Evolutionary conservation across 2,888 invertebrate species (phyloP).

Genomic region (Pachliopta kotzebuea): DNA sequence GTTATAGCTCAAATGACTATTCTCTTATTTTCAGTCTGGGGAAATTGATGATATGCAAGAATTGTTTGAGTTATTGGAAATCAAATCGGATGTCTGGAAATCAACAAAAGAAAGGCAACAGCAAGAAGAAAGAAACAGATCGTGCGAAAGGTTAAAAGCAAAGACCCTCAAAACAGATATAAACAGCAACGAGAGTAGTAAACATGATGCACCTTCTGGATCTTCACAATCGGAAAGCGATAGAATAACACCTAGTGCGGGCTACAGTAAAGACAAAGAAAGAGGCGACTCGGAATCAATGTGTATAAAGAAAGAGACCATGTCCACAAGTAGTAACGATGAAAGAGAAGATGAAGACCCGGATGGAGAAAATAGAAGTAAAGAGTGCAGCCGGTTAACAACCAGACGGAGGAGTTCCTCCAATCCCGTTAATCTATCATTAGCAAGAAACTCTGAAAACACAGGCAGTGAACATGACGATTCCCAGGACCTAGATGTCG

Average conservation of each 20-base stretch:
- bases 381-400: constrained; percentile 72
- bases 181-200: constrained; percentile 77
- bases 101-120: constrained; percentile 77
- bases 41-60: constrained; percentile 92
- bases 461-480: constrained; percentile 81
- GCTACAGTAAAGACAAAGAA: constrained; percentile 74
- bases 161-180: constrained; percentile 73
- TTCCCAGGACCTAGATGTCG: constrained; percentile 76
- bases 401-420: constrained; percentile 86
- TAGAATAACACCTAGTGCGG: constrained; percentile 67
- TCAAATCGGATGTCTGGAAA: constrained; percentile 90
- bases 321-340: constrained; percentile 77
- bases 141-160: constrained; percentile 72
- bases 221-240: constrained; percentile 77
- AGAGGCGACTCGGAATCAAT: constrained; percentile 64
- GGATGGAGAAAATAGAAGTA: constrained; percentile 76
- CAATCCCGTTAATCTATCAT: constrained; percentile 90
- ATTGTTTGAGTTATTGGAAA: constrained; percentile 90
- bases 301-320: constrained; percentile 76
- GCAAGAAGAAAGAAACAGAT: constrained; percentile 73
- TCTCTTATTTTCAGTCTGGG: constrained; percentile 81
- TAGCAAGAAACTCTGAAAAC: constrained; percentile 79
- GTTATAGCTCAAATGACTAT: constrained; percentile 4
- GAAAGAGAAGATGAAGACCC: constrained; percentile 75
- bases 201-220: constrained; percentile 74